A percentile compares a stretch with the other conserved stretches of the same genome.
These are phyloP conservation scores for Pantherophis guttatus DNA, from an alignment of 2,113 vertebrate species.

Conservation along the genomic window DNA sequence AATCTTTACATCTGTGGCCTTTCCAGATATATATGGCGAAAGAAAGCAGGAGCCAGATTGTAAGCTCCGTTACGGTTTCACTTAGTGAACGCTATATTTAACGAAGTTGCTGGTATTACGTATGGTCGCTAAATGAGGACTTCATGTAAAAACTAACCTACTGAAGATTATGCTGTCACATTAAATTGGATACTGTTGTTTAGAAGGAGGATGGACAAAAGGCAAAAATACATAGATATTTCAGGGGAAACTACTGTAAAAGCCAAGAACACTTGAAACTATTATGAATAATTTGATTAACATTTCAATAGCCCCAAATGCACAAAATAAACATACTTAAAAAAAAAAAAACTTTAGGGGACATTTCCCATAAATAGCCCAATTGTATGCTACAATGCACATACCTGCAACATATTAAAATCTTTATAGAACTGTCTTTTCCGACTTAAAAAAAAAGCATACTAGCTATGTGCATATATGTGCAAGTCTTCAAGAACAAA, in stretches of 20 bases:
- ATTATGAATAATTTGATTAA: background rate
- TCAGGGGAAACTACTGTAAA: background rate
- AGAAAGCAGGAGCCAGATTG: background rate
- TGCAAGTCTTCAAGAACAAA: background rate
- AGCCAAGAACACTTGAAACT: background rate
- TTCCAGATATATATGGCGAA: background rate
- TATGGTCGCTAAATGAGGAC: background rate
- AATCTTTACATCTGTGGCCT: background rate
- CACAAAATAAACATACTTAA: background rate
- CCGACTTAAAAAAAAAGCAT: background rate
- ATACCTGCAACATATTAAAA: no score
- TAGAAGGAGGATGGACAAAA: background rate
- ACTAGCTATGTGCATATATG: background rate
- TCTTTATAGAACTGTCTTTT: background rate
- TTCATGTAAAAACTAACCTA: background rate
- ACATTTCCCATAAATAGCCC: background rate
- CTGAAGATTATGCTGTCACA: background rate
- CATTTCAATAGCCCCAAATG: background rate
- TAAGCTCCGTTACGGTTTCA: background rate
- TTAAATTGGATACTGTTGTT: background rate
- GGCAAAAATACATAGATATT: background rate
- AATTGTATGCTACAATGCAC: background rate
- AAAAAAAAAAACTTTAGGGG: background rate
- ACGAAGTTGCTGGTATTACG: background rate
- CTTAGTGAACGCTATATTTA: background rate